A percentile compares a stretch with the other conserved stretches of the same genome.
phyloP scores from a whole-genome alignment of 2,888 invertebrate genomes.

The Campopleginae sp. region DNA sequence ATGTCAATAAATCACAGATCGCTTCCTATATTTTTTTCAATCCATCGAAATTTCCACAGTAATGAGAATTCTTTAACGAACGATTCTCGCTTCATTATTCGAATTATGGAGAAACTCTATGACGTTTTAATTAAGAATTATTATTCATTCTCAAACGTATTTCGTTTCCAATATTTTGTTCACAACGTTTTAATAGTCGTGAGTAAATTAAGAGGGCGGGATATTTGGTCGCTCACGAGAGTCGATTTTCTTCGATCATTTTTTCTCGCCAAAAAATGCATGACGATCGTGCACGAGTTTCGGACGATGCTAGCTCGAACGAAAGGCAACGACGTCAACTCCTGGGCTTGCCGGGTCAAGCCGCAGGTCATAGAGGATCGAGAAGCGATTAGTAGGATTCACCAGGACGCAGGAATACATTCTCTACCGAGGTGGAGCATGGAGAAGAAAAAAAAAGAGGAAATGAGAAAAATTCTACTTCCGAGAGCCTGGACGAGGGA shows the following conservation, averaged over 20 bases:
- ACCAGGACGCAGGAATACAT: constrained; percentile 72
- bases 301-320: constrained; percentile 73
- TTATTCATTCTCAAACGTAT: background rate
- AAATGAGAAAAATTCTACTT: constrained; percentile 14
- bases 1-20: background rate
- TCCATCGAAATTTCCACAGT: background rate
- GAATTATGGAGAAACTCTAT: background rate
- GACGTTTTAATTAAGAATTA: too few species aligned
- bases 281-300: constrained; percentile 37
- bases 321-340: constrained; percentile 77
- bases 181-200: background rate
- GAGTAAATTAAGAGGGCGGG: background rate
- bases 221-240: background rate
- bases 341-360: constrained; percentile 76
- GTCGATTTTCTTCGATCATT: background rate
- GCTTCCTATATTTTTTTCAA: background rate
- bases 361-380: constrained; percentile 77
- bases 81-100: constrained; percentile 2
- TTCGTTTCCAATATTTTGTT: background rate
- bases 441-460: constrained; percentile 1
- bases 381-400: constrained; percentile 79
- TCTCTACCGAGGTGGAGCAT: constrained; percentile 28
- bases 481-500: constrained; percentile 16
- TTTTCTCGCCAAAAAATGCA: constrained; percentile 6
- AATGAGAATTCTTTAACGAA: background rate